These are phyloP conservation scores for Aratinga solstitialis DNA, from an alignment of 2,797 vertebrate species.

Conservation along the genomic window DNA sequence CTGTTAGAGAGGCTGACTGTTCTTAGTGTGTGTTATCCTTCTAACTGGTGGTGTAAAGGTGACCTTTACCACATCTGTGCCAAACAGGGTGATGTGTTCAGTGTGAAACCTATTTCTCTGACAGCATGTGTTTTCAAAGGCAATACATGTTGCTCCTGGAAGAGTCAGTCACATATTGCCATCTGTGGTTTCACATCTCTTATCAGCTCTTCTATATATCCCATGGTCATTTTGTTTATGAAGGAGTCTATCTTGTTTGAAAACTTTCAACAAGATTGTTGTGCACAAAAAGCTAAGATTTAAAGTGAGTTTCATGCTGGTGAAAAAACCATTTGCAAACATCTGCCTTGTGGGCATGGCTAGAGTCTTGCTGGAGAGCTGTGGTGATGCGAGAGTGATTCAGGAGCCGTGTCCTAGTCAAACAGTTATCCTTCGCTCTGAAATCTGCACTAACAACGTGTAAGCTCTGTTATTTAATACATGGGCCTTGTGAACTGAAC, in stretches of 20 bases:
- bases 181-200: neutral
- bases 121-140: neutral
- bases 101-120: neutral
- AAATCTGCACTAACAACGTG: neutral
- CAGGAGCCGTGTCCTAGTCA: neutral
- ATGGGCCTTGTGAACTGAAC: neutral
- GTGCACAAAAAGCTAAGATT: neutral
- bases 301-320: neutral
- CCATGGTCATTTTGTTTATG: neutral
- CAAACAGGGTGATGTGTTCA: neutral
- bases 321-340: neutral
- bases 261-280: neutral
- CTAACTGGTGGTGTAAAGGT: neutral
- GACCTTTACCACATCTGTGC: neutral
- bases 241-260: neutral
- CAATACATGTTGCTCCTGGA: neutral
- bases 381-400: neutral
- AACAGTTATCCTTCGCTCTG: rapidly evolving
- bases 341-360: neutral
- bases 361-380: neutral
- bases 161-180: neutral
- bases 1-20: neutral
- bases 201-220: neutral
- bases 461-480: neutral
- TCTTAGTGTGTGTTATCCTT: rapidly evolving